A percentile compares a stretch with the other conserved stretches of the same genome.
phyloP scores from a whole-genome alignment of 2,113 vertebrate genomes.

The Dipodomys spectabilis region DNA sequence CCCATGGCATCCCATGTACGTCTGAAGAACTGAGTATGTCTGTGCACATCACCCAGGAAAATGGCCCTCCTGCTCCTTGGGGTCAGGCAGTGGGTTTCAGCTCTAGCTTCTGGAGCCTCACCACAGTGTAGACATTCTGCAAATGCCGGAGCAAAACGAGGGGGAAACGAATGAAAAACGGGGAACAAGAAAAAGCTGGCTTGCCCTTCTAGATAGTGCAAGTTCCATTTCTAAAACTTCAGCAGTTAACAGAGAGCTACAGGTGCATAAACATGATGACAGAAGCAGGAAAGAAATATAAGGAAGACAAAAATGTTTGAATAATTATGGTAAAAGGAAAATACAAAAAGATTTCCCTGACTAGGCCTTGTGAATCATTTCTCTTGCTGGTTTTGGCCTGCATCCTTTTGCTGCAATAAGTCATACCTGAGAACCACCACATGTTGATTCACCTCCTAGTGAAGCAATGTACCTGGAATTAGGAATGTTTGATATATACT shows the following conservation, averaged over 20 bases:
- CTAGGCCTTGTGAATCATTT: background rate
- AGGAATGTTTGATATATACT: background rate
- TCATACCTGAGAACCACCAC: background rate
- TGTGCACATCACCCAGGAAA: background rate
- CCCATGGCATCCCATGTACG: background rate
- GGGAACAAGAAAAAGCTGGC: background rate
- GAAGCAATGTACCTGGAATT: background rate
- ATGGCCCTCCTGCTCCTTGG: background rate
- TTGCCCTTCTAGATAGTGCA: background rate
- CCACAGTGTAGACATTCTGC: background rate
- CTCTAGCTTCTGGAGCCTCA: background rate
- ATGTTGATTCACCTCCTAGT: background rate
- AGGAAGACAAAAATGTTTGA: background rate
- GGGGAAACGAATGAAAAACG: background rate
- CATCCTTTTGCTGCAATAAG: slow-evolving; percentile 3
- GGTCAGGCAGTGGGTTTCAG: background rate
- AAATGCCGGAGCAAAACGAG: background rate
- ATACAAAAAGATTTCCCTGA: background rate
- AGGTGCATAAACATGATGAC: background rate
- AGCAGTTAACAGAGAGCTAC: background rate
- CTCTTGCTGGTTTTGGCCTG: slow-evolving; percentile 13
- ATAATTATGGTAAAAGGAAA: no score
- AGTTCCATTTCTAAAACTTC: background rate
- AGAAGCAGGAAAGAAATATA: background rate
- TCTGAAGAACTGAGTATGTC: background rate